phyloP scores from a whole-genome alignment of 2,888 invertebrate genomes.

The Portevinia maculata region DNA sequence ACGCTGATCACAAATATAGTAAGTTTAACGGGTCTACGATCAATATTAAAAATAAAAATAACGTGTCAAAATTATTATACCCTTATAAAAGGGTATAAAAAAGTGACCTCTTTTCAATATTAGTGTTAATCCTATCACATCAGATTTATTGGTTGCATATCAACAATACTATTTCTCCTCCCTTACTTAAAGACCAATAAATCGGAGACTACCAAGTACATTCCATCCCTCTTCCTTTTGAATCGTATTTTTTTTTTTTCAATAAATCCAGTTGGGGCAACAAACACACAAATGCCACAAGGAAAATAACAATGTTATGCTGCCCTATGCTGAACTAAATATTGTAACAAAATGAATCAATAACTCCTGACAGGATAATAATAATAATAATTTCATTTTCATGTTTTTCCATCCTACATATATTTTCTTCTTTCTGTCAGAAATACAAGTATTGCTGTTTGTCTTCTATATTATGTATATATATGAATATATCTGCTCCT shows the following conservation, averaged over 20 bases:
- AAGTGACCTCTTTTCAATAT: not conserved
- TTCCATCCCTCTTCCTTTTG: not conserved
- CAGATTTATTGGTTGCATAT: not conserved
- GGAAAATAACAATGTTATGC: not conserved
- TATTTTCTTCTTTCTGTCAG: constrained; percentile 12
- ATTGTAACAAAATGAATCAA: constrained; percentile 48
- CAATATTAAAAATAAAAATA: too few species aligned
- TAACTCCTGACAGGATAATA: constrained; percentile 58
- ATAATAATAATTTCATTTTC: constrained; percentile 47
- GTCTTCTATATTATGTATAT: not conserved
- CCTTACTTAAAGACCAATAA: constrained; percentile 4
- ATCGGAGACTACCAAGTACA: constrained; percentile 28
- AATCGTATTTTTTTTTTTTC: not conserved
- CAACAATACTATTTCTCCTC: not conserved
- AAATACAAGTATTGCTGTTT: not conserved
- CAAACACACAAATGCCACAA: not conserved
- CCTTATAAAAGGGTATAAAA: not conserved
- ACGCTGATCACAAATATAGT: too few species aligned
- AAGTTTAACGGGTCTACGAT: too few species aligned
- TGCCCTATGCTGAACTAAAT: constrained; percentile 26
- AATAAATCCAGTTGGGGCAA: too few species aligned
- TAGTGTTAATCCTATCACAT: not conserved
- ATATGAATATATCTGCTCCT: too few species aligned
- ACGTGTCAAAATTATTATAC: too few species aligned
- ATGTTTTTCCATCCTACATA: constrained; percentile 2